Conservation (phyloP, 2,888 invertebrate genomes). For the Siphlonurus alternatus region DNA sequence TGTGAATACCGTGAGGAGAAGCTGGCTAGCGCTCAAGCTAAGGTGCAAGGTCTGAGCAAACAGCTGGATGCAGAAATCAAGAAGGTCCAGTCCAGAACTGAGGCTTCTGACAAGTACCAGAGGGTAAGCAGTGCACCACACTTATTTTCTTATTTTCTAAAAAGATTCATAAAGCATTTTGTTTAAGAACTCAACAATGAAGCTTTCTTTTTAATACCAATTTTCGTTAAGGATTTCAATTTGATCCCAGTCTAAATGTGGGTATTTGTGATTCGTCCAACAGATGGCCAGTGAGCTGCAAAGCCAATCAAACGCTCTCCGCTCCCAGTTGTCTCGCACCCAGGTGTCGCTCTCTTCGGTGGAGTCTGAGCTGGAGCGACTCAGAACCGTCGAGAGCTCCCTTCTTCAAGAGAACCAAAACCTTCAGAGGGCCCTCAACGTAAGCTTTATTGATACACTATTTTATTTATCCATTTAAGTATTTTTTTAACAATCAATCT, state of each 20-base stretch:
- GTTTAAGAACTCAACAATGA: too few species aligned
- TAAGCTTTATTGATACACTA: too few species aligned
- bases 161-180: too few species aligned
- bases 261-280: not conserved
- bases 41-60: not conserved
- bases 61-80: not conserved
- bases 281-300: not conserved
- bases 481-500: too few species aligned
- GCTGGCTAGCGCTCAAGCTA: not conserved
- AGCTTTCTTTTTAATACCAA: too few species aligned
- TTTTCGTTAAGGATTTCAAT: too few species aligned
- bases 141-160: too few species aligned
- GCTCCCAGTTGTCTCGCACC: not conserved
- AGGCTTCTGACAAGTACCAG: not conserved
- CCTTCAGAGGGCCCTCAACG: not conserved
- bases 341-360: not conserved
- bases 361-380: not conserved
- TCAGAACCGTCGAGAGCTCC: not conserved
- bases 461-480: too few species aligned
- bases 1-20: not conserved
- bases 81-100: not conserved
- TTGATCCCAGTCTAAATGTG: too few species aligned
- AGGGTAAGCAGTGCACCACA: too few species aligned
- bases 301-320: not conserved
- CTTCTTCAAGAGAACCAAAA: not conserved